A percentile compares a stretch with the other conserved stretches of the same genome.
These are phyloP conservation scores for Heliconius charithonia DNA, from an alignment of 2,888 invertebrate species.

Conservation along the genomic window DNA sequence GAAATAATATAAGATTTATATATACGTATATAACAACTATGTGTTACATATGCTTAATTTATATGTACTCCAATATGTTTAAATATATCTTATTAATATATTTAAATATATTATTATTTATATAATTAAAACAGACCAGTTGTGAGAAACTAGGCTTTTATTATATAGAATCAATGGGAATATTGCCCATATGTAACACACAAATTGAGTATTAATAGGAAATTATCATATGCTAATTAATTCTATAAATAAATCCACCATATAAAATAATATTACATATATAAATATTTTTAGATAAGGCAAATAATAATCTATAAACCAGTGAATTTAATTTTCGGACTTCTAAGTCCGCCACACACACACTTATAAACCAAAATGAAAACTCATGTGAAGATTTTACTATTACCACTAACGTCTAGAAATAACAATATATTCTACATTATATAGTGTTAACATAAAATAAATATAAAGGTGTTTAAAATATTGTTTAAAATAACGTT, in stretches of 20 bases:
- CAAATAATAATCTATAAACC: constrained; percentile 18
- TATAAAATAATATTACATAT: not conserved
- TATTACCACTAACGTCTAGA: constrained; percentile 7
- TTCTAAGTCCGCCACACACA: not conserved
- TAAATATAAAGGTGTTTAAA: not conserved
- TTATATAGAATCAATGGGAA: not conserved
- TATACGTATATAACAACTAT: not conserved
- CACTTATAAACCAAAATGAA: constrained; percentile 9
- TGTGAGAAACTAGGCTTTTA: not conserved
- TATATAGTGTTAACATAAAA: not conserved
- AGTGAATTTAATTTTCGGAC: not conserved
- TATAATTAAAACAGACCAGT: too few species aligned
- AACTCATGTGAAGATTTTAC: constrained; percentile 7
- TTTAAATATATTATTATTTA: too few species aligned
- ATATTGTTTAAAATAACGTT: not conserved
- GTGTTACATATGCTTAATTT: not conserved
- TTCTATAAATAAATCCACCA: constrained; percentile 11
- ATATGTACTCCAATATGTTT: too few species aligned
- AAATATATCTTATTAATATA: too few species aligned
- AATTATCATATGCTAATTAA: not conserved
- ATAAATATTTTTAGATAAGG: constrained; percentile 5
- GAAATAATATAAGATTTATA: constrained; percentile 22
- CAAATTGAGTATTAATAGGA: not conserved
- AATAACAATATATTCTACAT: not conserved
- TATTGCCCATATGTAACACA: not conserved